These are phyloP conservation scores for Pseudococcus viburni DNA, from an alignment of 2,888 invertebrate species.

Conservation along the genomic window DNA sequence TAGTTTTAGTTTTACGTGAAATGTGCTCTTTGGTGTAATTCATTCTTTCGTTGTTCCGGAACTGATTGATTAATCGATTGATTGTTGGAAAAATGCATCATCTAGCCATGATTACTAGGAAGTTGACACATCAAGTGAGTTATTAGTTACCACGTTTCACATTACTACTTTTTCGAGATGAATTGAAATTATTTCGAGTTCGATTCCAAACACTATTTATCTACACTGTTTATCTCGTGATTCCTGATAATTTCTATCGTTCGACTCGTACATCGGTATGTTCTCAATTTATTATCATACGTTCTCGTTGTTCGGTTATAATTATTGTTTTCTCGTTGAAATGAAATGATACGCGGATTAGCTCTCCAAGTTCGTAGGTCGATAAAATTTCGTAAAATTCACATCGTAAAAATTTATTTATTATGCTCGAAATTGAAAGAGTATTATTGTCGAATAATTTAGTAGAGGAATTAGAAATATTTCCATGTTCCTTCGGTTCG, in stretches of 20 bases:
- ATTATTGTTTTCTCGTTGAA: too few relatives aligned
- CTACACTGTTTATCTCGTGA: not conserved
- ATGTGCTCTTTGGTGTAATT: slow-evolving; percentile 1
- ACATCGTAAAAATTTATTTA: too few relatives aligned
- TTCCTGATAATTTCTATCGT: too few relatives aligned
- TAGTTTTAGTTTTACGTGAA: not conserved
- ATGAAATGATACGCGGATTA: too few relatives aligned
- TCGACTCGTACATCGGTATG: too few relatives aligned
- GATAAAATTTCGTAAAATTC: too few relatives aligned
- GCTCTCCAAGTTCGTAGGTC: too few relatives aligned
- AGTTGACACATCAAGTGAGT: not conserved
- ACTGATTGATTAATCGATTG: slow-evolving; percentile 9
- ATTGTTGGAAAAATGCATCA: not conserved
- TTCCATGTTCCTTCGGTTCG: not conserved
- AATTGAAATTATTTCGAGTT: not conserved
- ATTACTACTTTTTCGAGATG: not conserved
- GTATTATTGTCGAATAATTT: not conserved
- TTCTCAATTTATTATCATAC: too few relatives aligned
- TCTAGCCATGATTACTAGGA: not conserved
- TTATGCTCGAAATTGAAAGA: too few relatives aligned
- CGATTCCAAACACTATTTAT: not conserved
- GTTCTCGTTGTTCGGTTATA: too few relatives aligned
- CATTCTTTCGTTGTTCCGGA: not conserved
- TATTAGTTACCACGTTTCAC: not conserved
- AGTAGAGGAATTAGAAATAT: not conserved